Evolutionary conservation across 2,888 invertebrate species (phyloP).

Genomic region (Siphlonurus alternatus): DNA sequence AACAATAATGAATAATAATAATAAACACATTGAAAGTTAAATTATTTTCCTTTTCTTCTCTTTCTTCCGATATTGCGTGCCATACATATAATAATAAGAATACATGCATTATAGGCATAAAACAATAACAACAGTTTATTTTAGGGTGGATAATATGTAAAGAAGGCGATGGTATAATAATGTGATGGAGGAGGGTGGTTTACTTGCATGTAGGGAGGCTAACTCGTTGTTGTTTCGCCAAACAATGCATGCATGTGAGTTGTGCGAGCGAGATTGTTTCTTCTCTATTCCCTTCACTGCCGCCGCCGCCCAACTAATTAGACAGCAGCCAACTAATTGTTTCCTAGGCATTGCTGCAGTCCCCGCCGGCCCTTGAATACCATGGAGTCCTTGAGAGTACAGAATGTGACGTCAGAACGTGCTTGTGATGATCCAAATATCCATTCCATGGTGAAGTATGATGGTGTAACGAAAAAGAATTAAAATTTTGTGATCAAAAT

Average conservation of each 20-base stretch:
- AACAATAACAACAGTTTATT: not conserved
- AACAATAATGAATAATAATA: too few species aligned
- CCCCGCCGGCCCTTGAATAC: not conserved
- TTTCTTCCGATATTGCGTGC: too few species aligned
- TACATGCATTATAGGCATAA: too few species aligned
- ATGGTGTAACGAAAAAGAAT: too few species aligned
- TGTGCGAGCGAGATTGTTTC: conserved; percentile 17
- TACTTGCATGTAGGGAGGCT: not conserved
- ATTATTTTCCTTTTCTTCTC: too few species aligned
- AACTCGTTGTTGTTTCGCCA: not conserved
- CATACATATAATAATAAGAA: too few species aligned
- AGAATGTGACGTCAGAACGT: too few species aligned
- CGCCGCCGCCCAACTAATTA: conserved; percentile 27
- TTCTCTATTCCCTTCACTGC: conserved; percentile 25
- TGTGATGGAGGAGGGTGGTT: not conserved
- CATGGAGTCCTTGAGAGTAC: too few species aligned
- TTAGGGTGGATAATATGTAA: not conserved
- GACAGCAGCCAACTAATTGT: conserved; percentile 19
- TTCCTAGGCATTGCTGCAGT: not conserved
- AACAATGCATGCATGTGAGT: conserved; percentile 3
- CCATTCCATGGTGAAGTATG: too few species aligned
- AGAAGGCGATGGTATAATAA: not conserved
- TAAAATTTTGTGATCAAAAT: too few species aligned
- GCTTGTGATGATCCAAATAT: too few species aligned
- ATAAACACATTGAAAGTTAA: too few species aligned